A percentile compares a stretch with the other conserved stretches of the same genome.
phyloP scores from a whole-genome alignment of 2,888 invertebrate genomes.

The Palloptera scutellata region DNA sequence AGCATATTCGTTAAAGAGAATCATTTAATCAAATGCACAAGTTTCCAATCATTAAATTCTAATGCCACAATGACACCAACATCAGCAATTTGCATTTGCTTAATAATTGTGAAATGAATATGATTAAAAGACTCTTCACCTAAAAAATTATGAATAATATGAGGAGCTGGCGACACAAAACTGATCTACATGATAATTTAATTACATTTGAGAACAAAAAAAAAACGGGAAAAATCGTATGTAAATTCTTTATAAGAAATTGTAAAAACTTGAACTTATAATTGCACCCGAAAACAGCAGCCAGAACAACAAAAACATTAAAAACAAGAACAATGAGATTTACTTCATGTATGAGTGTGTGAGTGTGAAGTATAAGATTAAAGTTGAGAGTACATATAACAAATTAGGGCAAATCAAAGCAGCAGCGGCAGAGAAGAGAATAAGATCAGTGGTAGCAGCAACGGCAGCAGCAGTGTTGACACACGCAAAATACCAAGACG shows the following conservation, averaged over 20 bases:
- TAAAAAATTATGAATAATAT: slow-evolving; percentile 1
- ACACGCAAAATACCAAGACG: background rate
- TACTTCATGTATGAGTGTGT: too few relatives aligned
- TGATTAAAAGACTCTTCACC: slow-evolving; percentile 6
- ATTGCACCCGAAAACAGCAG: background rate
- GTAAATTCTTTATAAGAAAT: background rate
- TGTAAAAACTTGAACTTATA: background rate
- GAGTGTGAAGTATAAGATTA: too few relatives aligned
- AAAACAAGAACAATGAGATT: background rate
- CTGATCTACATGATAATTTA: background rate
- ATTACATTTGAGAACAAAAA: background rate
- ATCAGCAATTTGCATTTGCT: background rate
- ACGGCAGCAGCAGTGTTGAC: background rate
- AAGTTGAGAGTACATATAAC: background rate
- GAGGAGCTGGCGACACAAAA: background rate
- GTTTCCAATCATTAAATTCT: background rate
- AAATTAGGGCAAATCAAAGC: background rate
- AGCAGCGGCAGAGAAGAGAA: too few relatives aligned
- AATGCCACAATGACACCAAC: background rate
- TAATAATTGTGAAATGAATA: background rate
- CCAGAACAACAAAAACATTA: background rate
- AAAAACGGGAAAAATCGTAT: background rate
- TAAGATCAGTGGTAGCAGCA: background rate
- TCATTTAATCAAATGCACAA: background rate
- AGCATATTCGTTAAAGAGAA: background rate